Percentiles rank a stretch among this genome's conserved stretches.
Evolutionary conservation across 2,888 invertebrate genomes (phyloP).

Genomic region (Agriotes lineatus): DNA sequence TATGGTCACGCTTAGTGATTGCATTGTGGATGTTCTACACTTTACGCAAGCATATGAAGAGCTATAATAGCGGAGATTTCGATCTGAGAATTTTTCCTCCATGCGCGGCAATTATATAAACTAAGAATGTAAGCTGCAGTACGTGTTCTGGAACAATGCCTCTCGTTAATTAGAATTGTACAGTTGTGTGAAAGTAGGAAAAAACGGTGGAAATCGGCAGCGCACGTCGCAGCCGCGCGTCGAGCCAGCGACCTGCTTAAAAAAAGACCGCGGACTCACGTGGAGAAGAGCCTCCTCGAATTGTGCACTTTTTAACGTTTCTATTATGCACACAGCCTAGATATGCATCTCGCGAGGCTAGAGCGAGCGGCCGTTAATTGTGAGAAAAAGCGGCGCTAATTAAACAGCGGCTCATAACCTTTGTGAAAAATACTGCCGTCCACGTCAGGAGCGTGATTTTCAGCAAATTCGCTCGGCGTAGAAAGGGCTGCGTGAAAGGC

Average conservation of each 20-base stretch:
- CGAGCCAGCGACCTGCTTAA: not conserved
- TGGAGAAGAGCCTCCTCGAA: not conserved
- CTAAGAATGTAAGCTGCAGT: constrained; percentile 24
- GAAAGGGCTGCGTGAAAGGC: constrained; percentile 16
- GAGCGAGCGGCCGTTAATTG: constrained; percentile 14
- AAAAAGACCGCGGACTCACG: constrained; percentile 1
- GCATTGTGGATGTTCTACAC: no score
- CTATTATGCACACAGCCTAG: constrained; percentile 16
- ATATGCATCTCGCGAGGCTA: constrained; percentile 25
- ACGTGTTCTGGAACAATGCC: constrained; percentile 48
- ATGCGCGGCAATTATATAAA: constrained; percentile 31
- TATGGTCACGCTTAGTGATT: no score
- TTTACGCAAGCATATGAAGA: no score
- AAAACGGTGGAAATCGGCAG: not conserved
- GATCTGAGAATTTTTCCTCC: constrained; percentile 6
- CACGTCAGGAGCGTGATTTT: no score
- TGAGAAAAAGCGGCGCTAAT: constrained; percentile 23
- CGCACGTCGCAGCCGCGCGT: not conserved
- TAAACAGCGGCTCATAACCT: constrained; percentile 14
- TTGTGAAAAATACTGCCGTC: constrained; percentile 8
- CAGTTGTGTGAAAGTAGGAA: constrained; percentile 44
- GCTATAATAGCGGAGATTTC: no score
- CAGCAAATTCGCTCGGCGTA: not conserved
- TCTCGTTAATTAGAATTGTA: constrained; percentile 44
- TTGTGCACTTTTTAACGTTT: constrained; percentile 7